Evolutionary conservation across 2,113 vertebrate genomes (phyloP).

Genomic region (Astur gentilis): DNA sequence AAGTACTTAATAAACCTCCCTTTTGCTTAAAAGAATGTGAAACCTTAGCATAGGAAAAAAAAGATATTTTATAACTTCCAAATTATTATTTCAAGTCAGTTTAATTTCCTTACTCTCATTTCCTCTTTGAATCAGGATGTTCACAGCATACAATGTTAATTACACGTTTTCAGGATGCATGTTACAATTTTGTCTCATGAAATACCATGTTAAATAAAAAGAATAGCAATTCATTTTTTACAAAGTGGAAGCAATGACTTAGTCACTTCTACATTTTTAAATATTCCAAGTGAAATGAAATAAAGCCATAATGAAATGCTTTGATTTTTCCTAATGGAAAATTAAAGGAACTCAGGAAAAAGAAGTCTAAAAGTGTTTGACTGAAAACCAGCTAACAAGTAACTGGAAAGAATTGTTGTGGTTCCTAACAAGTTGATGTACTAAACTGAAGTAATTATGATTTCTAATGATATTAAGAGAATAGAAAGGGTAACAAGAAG

Average conservation of each 20-base stretch:
- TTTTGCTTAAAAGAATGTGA: not conserved
- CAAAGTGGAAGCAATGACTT: not conserved
- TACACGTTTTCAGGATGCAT: not conserved
- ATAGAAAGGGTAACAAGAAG: not conserved
- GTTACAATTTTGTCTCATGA: not conserved
- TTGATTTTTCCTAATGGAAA: not conserved
- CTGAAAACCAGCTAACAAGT: not conserved
- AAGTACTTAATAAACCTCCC: not conserved
- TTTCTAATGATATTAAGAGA: not conserved
- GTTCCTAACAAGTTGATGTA: not conserved
- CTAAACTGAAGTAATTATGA: not conserved
- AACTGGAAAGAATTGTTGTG: not conserved
- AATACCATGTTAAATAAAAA: not conserved
- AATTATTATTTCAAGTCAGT: not conserved
- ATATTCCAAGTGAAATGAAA: not conserved
- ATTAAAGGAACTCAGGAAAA: not conserved
- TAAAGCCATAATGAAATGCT: not conserved
- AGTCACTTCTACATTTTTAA: not conserved
- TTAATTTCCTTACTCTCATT: not conserved
- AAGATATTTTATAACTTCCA: not conserved
- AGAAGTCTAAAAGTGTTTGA: not conserved
- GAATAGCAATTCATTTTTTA: not conserved
- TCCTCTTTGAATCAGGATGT: not conserved
- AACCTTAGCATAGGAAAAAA: not conserved
- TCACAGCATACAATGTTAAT: not conserved